Conservation (phyloP, 2,113 vertebrate species). For the Percopsis transmontana region DNA sequence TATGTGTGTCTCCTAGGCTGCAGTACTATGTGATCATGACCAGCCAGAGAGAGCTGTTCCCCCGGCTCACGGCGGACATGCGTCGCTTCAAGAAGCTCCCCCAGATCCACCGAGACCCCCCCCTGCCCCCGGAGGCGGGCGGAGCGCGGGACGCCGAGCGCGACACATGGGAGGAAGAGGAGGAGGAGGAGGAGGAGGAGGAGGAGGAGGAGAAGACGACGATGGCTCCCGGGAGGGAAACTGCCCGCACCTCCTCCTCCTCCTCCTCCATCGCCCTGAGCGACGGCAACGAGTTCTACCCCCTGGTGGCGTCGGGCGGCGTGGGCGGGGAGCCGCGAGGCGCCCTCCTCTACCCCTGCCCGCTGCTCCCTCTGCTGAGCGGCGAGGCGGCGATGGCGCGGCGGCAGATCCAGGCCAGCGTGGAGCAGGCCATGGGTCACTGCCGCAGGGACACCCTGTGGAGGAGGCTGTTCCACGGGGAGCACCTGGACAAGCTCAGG, state of each 20-base stretch:
- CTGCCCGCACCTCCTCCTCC: neutral
- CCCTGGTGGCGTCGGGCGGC: slow-evolving; percentile 22
- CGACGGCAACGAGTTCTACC: slow-evolving; percentile 76
- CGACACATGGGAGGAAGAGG: slow-evolving; percentile 81
- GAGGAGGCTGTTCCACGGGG: slow-evolving; percentile 95
- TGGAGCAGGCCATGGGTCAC: slow-evolving; percentile 93
- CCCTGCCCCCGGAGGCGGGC: slow-evolving; percentile 44
- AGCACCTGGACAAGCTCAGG: slow-evolving; percentile 91
- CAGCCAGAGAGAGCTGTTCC: slow-evolving; percentile 95
- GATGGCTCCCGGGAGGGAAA: slow-evolving; percentile 81
- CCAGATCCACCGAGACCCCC: slow-evolving; percentile 83
- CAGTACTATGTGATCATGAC: slow-evolving; percentile 96
- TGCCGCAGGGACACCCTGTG: slow-evolving; percentile 96
- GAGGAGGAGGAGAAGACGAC: slow-evolving; percentile 36
- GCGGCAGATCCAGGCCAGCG: slow-evolving; percentile 86
- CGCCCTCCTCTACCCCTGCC: slow-evolving; percentile 80
- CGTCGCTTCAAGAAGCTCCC: slow-evolving; percentile 92
- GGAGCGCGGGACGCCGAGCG: slow-evolving; percentile 54
- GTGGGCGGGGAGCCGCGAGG: slow-evolving; percentile 38
- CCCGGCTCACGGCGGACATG: slow-evolving; percentile 92
- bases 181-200: neutral
- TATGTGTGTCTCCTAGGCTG: slow-evolving; percentile 75
- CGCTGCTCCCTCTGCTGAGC: slow-evolving; percentile 88
- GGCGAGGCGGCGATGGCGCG: slow-evolving; percentile 86
- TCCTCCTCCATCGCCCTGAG: slow-evolving; percentile 46